Evolutionary conservation across 2,113 vertebrate species (phyloP).

Genomic region (Callopanchax toddi): DNA sequence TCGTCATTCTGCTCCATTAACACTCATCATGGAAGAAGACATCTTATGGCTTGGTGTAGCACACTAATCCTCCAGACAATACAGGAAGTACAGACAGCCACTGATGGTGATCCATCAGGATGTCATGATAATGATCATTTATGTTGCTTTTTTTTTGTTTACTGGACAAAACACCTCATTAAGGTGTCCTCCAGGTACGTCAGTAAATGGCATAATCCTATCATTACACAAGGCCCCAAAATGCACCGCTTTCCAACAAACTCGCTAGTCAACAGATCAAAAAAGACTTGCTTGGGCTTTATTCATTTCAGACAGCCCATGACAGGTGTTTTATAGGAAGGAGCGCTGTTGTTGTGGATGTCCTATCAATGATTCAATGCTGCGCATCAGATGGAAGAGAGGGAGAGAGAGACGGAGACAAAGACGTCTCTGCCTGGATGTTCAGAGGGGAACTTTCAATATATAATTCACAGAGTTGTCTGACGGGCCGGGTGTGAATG

Average conservation of each 20-base stretch:
- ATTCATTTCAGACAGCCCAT: slow-evolving; percentile 56
- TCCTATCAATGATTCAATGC: slow-evolving; percentile 81
- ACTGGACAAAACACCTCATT: neutral
- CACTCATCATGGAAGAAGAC: slow-evolving; percentile 44
- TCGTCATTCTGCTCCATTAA: slow-evolving; percentile 64
- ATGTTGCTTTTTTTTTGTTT: neutral
- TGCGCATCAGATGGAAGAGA: slow-evolving; percentile 68
- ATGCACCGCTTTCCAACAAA: slow-evolving; percentile 33
- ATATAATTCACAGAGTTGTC: slow-evolving; percentile 78
- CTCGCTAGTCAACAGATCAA: slow-evolving; percentile 48
- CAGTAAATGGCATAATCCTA: slow-evolving; percentile 1
- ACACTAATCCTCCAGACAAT: slow-evolving; percentile 27
- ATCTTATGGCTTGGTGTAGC: slow-evolving; percentile 41
- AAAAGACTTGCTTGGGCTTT: slow-evolving; percentile 34
- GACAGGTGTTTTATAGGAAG: slow-evolving; percentile 77
- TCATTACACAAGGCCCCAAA: slow-evolving; percentile 8
- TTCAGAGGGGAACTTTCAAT: slow-evolving; percentile 64
- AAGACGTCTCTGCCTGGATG: slow-evolving; percentile 67
- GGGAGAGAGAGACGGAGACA: slow-evolving; percentile 58
- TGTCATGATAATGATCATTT: neutral
- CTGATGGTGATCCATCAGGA: neutral
- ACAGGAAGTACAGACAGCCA: neutral
- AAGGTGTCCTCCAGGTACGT: neutral
- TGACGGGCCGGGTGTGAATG: slow-evolving; percentile 60
- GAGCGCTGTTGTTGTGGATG: slow-evolving; percentile 73